These are phyloP conservation scores for Hyperoodon ampullatus DNA, from an alignment of 2,113 vertebrate species.

Conservation along the genomic window DNA sequence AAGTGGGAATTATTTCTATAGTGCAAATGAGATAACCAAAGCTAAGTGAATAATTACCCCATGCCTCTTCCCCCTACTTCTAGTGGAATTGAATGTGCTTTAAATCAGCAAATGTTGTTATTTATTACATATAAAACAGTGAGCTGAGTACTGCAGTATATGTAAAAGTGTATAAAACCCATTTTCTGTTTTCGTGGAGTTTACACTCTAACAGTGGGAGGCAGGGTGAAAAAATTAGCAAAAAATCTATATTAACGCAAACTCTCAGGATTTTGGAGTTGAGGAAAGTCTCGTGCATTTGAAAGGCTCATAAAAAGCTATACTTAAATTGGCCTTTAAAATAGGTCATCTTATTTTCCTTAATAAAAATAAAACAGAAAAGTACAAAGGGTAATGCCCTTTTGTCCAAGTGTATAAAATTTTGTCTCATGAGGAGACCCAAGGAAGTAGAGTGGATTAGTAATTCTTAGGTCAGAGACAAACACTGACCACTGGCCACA, in stretches of 20 bases:
- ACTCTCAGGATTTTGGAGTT: background rate
- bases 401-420: background rate
- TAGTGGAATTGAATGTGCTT: background rate
- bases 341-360: background rate
- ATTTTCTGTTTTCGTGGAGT: background rate
- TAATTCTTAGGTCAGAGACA: background rate
- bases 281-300: background rate
- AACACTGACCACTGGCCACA: accelerated
- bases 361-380: background rate
- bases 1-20: background rate
- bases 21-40: background rate
- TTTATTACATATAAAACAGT: background rate
- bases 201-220: background rate
- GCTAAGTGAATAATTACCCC: background rate
- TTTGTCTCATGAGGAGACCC: background rate
- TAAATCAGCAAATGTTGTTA: background rate
- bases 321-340: background rate
- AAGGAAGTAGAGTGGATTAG: background rate
- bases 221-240: background rate
- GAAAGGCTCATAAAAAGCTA: background rate
- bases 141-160: background rate
- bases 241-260: background rate
- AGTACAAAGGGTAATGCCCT: background rate
- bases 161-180: background rate
- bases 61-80: background rate